These are phyloP conservation scores for Heterodera schachtii DNA, from an alignment of 1,140 invertebrate species.

Conservation along the genomic window DNA sequence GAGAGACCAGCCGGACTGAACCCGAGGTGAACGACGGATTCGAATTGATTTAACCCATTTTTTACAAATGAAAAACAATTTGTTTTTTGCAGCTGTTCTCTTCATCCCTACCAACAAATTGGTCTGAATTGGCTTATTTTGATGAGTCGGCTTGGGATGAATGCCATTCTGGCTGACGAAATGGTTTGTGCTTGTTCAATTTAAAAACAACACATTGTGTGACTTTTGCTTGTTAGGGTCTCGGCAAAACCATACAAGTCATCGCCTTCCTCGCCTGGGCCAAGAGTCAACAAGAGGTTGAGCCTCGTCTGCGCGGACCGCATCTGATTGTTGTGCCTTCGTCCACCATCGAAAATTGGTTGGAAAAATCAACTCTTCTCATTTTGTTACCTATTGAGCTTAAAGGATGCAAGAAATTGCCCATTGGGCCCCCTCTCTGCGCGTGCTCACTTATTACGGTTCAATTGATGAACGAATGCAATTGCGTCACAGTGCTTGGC, in stretches of 20 bases:
- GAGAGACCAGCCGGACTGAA: constrained; percentile 22
- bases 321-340: constrained; percentile 60
- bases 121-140: constrained; percentile 90
- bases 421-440: constrained; percentile 56
- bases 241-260: constrained; percentile 62
- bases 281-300: constrained; percentile 39
- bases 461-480: constrained; percentile 49
- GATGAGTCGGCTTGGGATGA: constrained; percentile 83
- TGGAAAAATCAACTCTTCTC: not conserved
- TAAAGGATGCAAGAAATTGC: constrained; percentile 47
- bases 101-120: constrained; percentile 86
- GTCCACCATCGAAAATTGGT: constrained; percentile 61
- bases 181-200: constrained; percentile 70
- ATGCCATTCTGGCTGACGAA: constrained; percentile 89
- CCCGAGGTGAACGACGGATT: constrained; percentile 5
- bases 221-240: constrained; percentile 43
- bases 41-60: too few species aligned
- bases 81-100: constrained; percentile 47
- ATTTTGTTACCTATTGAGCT: too few species aligned
- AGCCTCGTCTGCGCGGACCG: constrained; percentile 40
- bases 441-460: constrained; percentile 52
- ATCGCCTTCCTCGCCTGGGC: constrained; percentile 55
- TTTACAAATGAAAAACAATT: not conserved
- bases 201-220: constrained; percentile 11
- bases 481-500: constrained; percentile 38